Conservation (phyloP, 2,888 invertebrate species). For the Agrilus biguttatus region DNA sequence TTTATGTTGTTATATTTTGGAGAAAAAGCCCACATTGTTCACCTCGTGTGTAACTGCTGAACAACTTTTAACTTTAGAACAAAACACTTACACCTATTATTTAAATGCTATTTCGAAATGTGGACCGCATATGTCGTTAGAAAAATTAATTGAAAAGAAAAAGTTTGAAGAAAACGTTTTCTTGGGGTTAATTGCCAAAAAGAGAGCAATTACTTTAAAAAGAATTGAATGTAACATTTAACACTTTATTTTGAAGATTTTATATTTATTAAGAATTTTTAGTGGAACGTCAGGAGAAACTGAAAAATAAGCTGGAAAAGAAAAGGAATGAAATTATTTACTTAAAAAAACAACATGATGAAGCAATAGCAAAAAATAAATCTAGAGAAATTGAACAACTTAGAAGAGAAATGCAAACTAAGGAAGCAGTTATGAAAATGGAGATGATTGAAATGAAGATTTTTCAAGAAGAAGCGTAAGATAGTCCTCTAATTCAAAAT, state of each 20-base stretch:
- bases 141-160: slow-evolving; percentile 14
- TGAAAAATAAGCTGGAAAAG: slow-evolving; percentile 18
- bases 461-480: slow-evolving; percentile 28
- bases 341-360: slow-evolving; percentile 23
- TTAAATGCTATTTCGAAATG: slow-evolving; percentile 22
- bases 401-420: slow-evolving; percentile 19
- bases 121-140: slow-evolving; percentile 21
- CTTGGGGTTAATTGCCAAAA: slow-evolving; percentile 22
- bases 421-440: slow-evolving; percentile 18
- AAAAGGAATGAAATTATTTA: slow-evolving; percentile 19
- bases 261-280: not conserved
- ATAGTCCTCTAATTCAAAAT: slow-evolving; percentile 3
- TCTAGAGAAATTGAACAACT: slow-evolving; percentile 18
- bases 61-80: slow-evolving; percentile 19
- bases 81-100: slow-evolving; percentile 23
- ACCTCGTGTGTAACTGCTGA: slow-evolving; percentile 26
- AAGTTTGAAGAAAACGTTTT: slow-evolving; percentile 17
- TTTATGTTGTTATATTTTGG: slow-evolving; percentile 22
- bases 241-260: not conserved
- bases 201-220: slow-evolving; percentile 21
- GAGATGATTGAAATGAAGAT: slow-evolving; percentile 22
- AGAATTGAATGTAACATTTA: slow-evolving; percentile 25
- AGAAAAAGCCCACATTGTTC: slow-evolving; percentile 21
- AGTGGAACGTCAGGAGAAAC: slow-evolving; percentile 23
- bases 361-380: slow-evolving; percentile 21